phyloP scores from a whole-genome alignment of 1,140 invertebrate species.

The Parapsyche elsis region DNA sequence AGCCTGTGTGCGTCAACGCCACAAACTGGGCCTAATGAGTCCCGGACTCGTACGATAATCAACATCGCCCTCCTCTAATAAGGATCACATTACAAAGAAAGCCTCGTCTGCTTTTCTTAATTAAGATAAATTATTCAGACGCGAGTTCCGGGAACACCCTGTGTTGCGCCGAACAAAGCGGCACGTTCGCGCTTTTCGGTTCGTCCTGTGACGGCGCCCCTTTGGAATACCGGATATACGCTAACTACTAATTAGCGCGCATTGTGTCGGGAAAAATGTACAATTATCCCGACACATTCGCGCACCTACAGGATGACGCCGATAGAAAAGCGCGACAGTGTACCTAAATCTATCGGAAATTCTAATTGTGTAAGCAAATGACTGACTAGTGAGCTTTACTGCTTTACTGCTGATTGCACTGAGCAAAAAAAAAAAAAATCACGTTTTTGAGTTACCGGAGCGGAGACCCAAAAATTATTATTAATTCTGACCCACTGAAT shows the following conservation, averaged over 20 bases:
- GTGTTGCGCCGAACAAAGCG: conserved; percentile 11
- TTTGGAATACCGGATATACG: conserved; percentile 3
- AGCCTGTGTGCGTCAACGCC: not conserved
- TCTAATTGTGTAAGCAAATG: too few relatives aligned
- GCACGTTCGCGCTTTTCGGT: conserved; percentile 6
- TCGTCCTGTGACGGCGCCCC: not conserved
- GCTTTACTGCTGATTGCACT: too few relatives aligned
- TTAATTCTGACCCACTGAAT: too few relatives aligned
- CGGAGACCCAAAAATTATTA: too few relatives aligned
- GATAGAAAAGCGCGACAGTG: too few relatives aligned
- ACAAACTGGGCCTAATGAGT: conserved; percentile 31
- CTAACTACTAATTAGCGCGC: not conserved
- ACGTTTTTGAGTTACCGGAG: too few relatives aligned
- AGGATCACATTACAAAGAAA: conserved; percentile 39
- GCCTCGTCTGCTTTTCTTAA: conserved; percentile 38
- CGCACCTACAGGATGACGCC: not conserved
- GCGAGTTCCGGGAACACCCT: conserved; percentile 8
- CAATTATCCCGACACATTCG: not conserved
- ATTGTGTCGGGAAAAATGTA: conserved; percentile 1
- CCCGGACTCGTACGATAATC: conserved; percentile 35
- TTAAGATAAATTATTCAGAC: conserved; percentile 40
- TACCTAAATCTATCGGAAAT: too few relatives aligned
- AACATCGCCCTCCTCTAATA: conserved; percentile 32
- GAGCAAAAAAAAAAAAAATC: too few relatives aligned
- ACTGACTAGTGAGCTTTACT: too few relatives aligned